These are phyloP conservation scores for Tarsius wallacei DNA, from an alignment of 2,797 vertebrate genomes.

Conservation along the genomic window DNA sequence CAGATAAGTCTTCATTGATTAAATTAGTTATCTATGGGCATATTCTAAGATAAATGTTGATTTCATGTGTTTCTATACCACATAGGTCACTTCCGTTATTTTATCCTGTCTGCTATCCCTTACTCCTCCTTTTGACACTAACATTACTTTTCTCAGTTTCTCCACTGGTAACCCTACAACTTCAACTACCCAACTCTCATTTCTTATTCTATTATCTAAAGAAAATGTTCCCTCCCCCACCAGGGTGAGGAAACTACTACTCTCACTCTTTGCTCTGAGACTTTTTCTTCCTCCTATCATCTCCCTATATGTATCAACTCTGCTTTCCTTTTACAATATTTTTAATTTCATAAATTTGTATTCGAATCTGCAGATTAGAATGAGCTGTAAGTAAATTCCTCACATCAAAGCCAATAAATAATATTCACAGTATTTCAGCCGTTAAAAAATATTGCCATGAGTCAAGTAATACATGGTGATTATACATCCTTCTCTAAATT, in stretches of 20 bases:
- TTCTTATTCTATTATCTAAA: neutral
- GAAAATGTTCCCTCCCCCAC: neutral
- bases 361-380: neutral
- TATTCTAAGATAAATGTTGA: neutral
- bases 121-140: neutral
- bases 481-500: neutral
- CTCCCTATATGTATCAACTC: neutral
- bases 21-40: neutral
- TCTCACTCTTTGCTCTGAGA: neutral
- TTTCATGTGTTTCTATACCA: neutral
- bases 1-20: neutral
- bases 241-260: neutral
- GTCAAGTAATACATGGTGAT: neutral
- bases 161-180: neutral
- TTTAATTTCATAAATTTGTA: constrained; percentile 26
- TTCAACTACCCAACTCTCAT: neutral
- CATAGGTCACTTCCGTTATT: neutral
- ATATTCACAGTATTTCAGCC: neutral
- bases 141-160: neutral
- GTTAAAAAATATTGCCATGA: neutral
- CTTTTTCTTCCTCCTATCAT: neutral
- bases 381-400: neutral
- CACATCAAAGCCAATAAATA: neutral
- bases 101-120: neutral
- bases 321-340: constrained; percentile 1